phyloP scores from a whole-genome alignment of 2,797 vertebrate species.

The Crocodylus rhombifer region DNA sequence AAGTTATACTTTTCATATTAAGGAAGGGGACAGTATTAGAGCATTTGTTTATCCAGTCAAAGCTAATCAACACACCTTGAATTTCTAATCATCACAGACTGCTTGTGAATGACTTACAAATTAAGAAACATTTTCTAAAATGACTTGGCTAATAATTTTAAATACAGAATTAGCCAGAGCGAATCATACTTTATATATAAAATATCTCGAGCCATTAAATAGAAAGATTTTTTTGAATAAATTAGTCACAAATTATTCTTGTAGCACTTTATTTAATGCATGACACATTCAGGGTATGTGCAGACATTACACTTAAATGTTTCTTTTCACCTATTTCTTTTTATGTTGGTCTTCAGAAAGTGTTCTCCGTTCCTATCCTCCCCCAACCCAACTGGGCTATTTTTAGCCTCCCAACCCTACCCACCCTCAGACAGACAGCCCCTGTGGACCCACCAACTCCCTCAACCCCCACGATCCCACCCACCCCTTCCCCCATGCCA shows the following conservation, averaged over 20 bases:
- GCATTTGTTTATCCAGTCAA: background rate
- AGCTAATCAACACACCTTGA: background rate
- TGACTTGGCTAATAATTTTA: background rate
- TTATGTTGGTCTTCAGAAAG: too few species aligned
- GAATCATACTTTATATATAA: background rate
- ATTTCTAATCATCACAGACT: background rate
- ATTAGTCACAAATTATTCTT: background rate
- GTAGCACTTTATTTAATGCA: background rate
- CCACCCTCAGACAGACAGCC: too few species aligned
- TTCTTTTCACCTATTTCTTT: too few species aligned
- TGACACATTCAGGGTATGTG: conserved; percentile 14
- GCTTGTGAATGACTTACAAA: background rate
- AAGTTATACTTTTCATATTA: background rate
- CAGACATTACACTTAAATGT: too few species aligned
- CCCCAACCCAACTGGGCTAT: too few species aligned
- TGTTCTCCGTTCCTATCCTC: too few species aligned
- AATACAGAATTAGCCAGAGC: background rate
- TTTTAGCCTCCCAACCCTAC: too few species aligned
- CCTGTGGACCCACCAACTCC: too few species aligned
- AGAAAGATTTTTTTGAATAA: background rate
- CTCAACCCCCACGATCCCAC: too few species aligned
- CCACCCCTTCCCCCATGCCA: too few species aligned
- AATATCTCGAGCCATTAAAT: background rate
- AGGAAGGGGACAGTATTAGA: background rate
- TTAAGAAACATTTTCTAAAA: background rate